These are phyloP conservation scores for Ametastegia equiseti DNA, from an alignment of 2,888 invertebrate species.

Conservation along the genomic window DNA sequence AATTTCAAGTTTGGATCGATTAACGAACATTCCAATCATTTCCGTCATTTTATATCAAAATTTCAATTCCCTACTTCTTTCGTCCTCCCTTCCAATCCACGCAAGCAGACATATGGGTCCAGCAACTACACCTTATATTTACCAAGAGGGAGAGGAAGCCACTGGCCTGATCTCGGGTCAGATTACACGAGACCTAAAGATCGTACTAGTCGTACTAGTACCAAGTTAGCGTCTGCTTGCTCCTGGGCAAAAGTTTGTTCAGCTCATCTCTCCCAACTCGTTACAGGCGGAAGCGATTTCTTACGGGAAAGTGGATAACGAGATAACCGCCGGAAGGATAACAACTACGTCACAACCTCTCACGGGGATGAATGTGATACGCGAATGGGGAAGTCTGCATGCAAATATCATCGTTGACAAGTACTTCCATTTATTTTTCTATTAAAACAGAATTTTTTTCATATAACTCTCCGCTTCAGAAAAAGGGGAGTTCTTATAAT, in stretches of 20 bases:
- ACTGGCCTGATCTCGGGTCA: constrained; percentile 69
- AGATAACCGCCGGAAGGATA: constrained; percentile 26
- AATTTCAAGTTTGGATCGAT: too few species aligned
- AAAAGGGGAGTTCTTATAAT: too few species aligned
- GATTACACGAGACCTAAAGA: constrained; percentile 64
- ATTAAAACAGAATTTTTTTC: too few species aligned
- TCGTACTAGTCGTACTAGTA: constrained; percentile 65
- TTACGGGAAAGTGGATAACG: constrained; percentile 35
- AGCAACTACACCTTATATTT: not conserved
- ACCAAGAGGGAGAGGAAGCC: constrained; percentile 47
- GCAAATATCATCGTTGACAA: not conserved
- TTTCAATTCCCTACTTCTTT: too few species aligned
- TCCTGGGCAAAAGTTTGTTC: constrained; percentile 52
- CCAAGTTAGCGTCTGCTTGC: constrained; percentile 56
- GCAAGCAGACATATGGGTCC: too few species aligned
- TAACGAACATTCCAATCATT: too few species aligned
- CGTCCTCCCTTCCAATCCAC: too few species aligned
- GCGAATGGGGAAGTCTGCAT: not conserved
- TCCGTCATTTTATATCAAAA: too few species aligned
- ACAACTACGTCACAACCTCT: constrained; percentile 8
- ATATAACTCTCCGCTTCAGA: too few species aligned
- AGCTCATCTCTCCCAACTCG: constrained; percentile 33
- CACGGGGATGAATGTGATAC: not conserved
- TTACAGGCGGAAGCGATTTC: constrained; percentile 34
- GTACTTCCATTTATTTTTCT: not conserved